phyloP scores from a whole-genome alignment of 2,113 vertebrate genomes.

The Eretmodus cyanostictus region DNA sequence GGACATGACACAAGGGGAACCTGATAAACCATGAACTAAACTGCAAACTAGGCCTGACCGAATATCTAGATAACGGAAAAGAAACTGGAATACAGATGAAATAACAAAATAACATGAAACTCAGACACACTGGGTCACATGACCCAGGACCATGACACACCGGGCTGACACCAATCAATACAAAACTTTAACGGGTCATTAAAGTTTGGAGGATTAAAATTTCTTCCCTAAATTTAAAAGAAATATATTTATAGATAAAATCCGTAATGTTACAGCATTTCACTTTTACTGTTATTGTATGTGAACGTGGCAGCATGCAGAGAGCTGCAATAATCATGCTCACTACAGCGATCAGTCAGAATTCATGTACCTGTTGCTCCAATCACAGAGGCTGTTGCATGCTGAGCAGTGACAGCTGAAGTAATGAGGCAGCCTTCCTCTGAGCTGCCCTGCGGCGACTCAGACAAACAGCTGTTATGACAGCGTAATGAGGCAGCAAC shows the following conservation, averaged over 20 bases:
- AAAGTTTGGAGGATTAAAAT: neutral
- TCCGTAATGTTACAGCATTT: neutral
- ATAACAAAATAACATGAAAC: neutral
- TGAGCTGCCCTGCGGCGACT: neutral
- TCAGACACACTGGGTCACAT: neutral
- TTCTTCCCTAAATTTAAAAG: neutral
- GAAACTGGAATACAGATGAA: neutral
- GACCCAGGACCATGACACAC: neutral
- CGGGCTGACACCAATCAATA: neutral
- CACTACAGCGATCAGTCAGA: neutral
- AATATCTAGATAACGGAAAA: neutral
- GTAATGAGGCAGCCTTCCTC: neutral
- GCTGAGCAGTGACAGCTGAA: neutral
- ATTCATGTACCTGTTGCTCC: neutral
- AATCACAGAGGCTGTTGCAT: neutral
- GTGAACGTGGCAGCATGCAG: neutral
- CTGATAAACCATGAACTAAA: neutral
- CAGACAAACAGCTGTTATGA: neutral
- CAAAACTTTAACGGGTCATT: neutral
- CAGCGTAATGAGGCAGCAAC: neutral
- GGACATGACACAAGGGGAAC: neutral
- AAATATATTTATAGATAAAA: neutral
- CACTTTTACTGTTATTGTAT: neutral
- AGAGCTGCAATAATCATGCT: neutral
- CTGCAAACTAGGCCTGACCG: neutral